These are phyloP conservation scores for Aethina tumida DNA, from an alignment of 1,140 invertebrate species.

Conservation along the genomic window DNA sequence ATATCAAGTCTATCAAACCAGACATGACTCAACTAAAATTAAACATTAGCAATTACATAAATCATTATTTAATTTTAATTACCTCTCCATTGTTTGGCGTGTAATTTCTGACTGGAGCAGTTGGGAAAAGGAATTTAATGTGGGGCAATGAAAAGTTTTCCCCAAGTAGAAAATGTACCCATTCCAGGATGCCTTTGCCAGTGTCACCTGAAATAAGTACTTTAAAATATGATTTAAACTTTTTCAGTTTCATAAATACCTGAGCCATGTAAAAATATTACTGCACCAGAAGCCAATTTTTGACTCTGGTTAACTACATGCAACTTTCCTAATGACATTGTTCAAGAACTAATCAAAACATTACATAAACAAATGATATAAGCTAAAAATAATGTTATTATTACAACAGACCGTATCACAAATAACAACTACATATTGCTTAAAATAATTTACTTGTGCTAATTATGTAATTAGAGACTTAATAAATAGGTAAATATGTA, in stretches of 20 bases:
- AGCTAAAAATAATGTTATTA: too few relatives aligned
- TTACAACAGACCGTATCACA: too few relatives aligned
- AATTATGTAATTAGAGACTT: too few relatives aligned
- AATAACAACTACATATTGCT: too few relatives aligned
- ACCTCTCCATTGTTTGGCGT: constrained; percentile 50
- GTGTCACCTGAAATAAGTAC: constrained; percentile 45
- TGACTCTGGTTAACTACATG: constrained; percentile 33
- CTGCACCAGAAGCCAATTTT: constrained; percentile 39
- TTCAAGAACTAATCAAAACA: constrained; percentile 5
- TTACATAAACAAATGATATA: too few relatives aligned
- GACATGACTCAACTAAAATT: constrained; percentile 44
- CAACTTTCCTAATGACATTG: constrained; percentile 19
- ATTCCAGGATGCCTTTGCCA: constrained; percentile 50
- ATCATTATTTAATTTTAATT: constrained; percentile 20
- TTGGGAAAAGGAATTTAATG: constrained; percentile 60
- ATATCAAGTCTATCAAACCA: constrained; percentile 61
- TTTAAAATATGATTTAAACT: constrained; percentile 12
- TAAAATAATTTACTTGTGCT: too few relatives aligned
- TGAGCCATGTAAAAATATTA: constrained; percentile 54
- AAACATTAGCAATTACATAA: constrained; percentile 4
- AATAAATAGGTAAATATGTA: too few relatives aligned
- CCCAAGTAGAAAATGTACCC: constrained; percentile 49
- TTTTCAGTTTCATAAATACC: constrained; percentile 34
- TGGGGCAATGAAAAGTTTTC: constrained; percentile 52
- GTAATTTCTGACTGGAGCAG: constrained; percentile 56